These are phyloP conservation scores for Drosophila pegasa DNA, from an alignment of 2,888 invertebrate species.

Conservation along the genomic window DNA sequence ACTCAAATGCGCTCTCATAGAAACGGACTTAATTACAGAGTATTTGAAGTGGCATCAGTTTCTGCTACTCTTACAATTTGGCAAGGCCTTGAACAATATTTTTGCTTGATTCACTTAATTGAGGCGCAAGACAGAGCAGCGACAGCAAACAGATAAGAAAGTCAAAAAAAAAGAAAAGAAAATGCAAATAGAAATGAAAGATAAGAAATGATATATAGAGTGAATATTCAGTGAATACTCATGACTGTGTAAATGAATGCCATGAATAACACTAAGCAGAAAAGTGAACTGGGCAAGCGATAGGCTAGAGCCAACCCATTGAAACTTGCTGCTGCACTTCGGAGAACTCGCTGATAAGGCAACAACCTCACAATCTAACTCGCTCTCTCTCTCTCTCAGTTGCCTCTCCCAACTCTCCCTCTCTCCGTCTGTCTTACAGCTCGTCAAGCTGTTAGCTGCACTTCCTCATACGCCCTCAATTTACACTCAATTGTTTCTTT, in stretches of 20 bases:
- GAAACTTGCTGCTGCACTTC: conserved; percentile 1
- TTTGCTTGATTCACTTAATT: conserved; percentile 27
- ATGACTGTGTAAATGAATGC: background rate
- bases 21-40: conserved; percentile 8
- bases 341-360: conserved; percentile 24
- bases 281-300: conserved; percentile 8
- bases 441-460: conserved; percentile 17
- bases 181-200: conserved; percentile 25
- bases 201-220: conserved; percentile 31
- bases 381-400: background rate
- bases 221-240: conserved; percentile 29
- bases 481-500: conserved; percentile 29
- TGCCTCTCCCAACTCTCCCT: background rate
- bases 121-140: conserved; percentile 28
- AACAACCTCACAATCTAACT: background rate
- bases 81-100: conserved; percentile 24
- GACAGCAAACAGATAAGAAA: conserved; percentile 34
- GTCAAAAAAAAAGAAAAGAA: conserved; percentile 24
- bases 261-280: background rate
- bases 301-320: background rate
- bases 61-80: conserved; percentile 23
- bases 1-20: no score
- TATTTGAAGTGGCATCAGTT: conserved; percentile 19
- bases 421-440: background rate
- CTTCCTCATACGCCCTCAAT: conserved; percentile 22